Evolutionary conservation across 2,113 vertebrate genomes (phyloP).

Genomic region (Taurulus bubalis): DNA sequence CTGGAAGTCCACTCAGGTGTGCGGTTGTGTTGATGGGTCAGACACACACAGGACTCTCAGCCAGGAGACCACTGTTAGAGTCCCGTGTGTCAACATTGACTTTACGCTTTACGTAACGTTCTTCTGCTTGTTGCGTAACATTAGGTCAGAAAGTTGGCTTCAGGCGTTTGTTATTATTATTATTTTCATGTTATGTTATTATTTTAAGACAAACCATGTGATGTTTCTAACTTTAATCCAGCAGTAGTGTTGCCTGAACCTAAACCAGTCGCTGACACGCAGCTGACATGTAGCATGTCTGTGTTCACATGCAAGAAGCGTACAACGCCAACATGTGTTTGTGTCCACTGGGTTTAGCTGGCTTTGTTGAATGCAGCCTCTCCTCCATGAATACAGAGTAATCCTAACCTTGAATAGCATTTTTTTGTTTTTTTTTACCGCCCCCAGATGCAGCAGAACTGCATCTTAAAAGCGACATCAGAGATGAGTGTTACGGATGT

Average conservation of each 20-base stretch:
- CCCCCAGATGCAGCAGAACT: constrained; percentile 27
- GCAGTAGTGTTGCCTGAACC: background rate
- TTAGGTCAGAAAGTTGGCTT: too few relatives aligned
- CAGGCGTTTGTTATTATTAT: too few relatives aligned
- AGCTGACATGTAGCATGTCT: background rate
- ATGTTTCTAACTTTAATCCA: too few relatives aligned
- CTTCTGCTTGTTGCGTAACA: background rate
- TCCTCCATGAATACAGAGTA: background rate
- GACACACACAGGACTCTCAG: background rate
- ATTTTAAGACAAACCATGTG: background rate
- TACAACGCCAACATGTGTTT: background rate
- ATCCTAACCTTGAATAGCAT: constrained; percentile 4
- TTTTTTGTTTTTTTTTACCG: background rate
- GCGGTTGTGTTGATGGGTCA: background rate
- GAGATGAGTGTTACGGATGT: constrained; percentile 34
- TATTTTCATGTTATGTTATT: background rate
- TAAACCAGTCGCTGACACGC: background rate
- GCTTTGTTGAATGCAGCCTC: background rate
- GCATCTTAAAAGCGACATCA: constrained; percentile 30
- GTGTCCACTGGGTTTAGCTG: background rate
- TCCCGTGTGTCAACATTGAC: background rate
- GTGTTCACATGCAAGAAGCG: background rate
- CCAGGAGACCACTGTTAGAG: too few relatives aligned
- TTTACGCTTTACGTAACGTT: background rate
- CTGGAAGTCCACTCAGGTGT: background rate